Conservation (phyloP, 2,113 vertebrate genomes). For the Poecilia latipinna region DNA sequence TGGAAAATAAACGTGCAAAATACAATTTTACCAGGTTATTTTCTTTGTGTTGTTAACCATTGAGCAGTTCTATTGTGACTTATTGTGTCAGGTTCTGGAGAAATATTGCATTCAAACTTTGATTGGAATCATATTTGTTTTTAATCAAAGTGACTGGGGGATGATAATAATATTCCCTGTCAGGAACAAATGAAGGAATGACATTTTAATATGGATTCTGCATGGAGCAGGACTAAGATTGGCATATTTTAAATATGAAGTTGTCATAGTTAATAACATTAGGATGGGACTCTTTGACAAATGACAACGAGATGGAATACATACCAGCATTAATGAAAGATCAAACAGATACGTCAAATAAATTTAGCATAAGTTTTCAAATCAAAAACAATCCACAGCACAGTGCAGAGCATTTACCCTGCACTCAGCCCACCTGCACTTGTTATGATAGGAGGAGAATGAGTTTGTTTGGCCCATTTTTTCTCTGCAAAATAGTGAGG, state of each 20-base stretch:
- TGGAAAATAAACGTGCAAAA: background rate
- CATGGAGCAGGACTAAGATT: constrained; percentile 70
- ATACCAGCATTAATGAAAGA: constrained; percentile 67
- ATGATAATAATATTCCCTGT: constrained; percentile 73
- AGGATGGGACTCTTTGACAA: constrained; percentile 74
- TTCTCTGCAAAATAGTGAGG: background rate
- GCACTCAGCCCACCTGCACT: constrained; percentile 14
- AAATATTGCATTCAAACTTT: constrained; percentile 52
- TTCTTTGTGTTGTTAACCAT: constrained; percentile 15
- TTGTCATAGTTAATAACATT: constrained; percentile 72
- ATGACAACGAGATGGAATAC: constrained; percentile 74
- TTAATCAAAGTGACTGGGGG: constrained; percentile 77
- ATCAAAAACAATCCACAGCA: constrained; percentile 14
- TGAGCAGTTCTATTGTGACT: constrained; percentile 38
- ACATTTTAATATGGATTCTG: constrained; percentile 81
- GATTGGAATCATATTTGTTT: constrained; percentile 78
- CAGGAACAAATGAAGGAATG: constrained; percentile 75
- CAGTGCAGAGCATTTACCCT: background rate
- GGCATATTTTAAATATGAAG: constrained; percentile 83
- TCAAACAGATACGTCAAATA: constrained; percentile 76
- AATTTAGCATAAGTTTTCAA: constrained; percentile 62
- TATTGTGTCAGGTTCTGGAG: constrained; percentile 43
- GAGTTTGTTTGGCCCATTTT: too few relatives aligned
- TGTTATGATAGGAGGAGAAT: background rate
- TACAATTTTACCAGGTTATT: background rate